phyloP scores from a whole-genome alignment of 2,113 vertebrate species.

The Labeo rohita region DNA sequence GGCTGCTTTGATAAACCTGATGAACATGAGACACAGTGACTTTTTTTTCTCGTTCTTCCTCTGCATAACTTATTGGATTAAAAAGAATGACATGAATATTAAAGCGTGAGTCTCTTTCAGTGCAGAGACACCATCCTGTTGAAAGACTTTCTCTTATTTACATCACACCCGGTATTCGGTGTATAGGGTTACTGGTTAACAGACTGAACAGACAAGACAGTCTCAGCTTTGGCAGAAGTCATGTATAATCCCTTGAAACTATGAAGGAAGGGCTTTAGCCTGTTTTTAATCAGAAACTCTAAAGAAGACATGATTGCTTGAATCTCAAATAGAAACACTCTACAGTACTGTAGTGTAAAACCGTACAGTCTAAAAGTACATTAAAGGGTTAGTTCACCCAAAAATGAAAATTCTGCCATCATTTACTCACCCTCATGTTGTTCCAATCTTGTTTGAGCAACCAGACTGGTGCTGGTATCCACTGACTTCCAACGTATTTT shows the following conservation, averaged over 20 bases:
- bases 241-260: constrained; percentile 26
- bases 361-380: neutral
- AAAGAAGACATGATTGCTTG: constrained; percentile 22
- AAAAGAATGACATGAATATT: neutral
- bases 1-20: neutral
- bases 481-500: neutral
- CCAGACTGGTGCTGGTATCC: neutral
- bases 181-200: constrained; percentile 59
- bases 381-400: neutral
- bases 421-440: neutral
- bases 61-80: neutral
- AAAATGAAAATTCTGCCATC: neutral
- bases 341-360: neutral
- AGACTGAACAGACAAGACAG: constrained; percentile 44
- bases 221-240: constrained; percentile 8
- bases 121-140: neutral
- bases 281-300: constrained; percentile 29
- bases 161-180: constrained; percentile 21
- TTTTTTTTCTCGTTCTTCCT: neutral
- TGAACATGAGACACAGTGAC: neutral
- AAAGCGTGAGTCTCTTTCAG: neutral
- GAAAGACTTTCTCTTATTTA: constrained; percentile 53
- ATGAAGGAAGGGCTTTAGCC: constrained; percentile 22
- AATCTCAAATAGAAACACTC: neutral
- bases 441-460: neutral